Percentiles rank a stretch among this genome's conserved stretches.
These are phyloP conservation scores for Anguilla obscura DNA, from an alignment of 2,797 vertebrate genomes.

Conservation along the genomic window DNA sequence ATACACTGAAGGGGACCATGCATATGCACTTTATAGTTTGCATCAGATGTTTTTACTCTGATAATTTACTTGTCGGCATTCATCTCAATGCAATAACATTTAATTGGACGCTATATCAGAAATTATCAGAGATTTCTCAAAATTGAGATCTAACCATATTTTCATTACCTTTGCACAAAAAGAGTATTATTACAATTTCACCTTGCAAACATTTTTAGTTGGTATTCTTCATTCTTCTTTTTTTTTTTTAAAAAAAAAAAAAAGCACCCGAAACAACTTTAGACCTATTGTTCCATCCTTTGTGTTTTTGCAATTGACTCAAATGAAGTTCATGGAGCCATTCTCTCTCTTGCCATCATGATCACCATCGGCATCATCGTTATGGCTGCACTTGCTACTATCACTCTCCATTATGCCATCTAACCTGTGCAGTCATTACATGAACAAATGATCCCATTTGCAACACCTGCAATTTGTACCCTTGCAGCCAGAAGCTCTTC, in stretches of 20 bases:
- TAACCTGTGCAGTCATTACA: constrained; percentile 47
- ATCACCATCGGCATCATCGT: constrained; percentile 28
- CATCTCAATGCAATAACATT: not conserved
- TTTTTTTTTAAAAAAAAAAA: not conserved
- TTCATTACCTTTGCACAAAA: not conserved
- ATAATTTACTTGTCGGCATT: not conserved
- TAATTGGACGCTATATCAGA: not conserved
- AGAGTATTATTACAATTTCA: not conserved
- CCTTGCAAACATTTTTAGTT: not conserved
- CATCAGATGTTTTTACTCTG: not conserved
- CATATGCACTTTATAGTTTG: not conserved
- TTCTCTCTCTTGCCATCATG: constrained; percentile 16
- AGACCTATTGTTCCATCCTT: not conserved
- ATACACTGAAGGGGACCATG: not conserved
- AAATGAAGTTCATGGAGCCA: constrained; percentile 48
- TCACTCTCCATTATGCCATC: constrained; percentile 47
- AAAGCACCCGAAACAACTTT: not conserved
- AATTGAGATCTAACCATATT: not conserved
- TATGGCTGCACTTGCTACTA: constrained; percentile 43
- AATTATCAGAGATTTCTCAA: not conserved
- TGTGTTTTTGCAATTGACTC: constrained; percentile 34
- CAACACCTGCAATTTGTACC: constrained; percentile 55
- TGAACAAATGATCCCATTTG: constrained; percentile 45
- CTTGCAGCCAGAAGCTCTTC: constrained; percentile 35
- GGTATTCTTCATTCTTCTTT: not conserved